Conservation (phyloP, 2,888 invertebrate species). For the Piscicola geometra region DNA sequence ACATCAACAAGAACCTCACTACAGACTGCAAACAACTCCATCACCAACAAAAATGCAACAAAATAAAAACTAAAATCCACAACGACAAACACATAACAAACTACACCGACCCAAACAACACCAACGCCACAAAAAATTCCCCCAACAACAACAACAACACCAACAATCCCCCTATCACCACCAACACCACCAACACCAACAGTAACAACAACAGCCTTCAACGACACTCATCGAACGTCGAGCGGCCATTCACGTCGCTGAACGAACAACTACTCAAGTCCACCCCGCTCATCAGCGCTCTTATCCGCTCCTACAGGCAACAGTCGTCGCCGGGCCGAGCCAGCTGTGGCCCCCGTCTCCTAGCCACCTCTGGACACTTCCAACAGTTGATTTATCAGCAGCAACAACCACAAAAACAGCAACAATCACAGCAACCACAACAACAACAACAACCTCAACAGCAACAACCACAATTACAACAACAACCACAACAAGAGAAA, state of each 20-base stretch:
- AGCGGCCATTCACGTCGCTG: neutral
- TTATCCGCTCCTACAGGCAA: neutral
- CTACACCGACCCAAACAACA: neutral
- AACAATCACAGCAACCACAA: too few species aligned
- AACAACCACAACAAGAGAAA: too few species aligned
- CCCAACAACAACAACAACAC: neutral
- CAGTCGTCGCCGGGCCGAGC: neutral
- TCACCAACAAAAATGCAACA: too few species aligned
- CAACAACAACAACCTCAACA: too few species aligned
- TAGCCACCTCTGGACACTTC: neutral
- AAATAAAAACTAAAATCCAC: too few species aligned
- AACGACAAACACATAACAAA: neutral
- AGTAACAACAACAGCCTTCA: slow-evolving; percentile 7
- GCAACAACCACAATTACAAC: too few species aligned
- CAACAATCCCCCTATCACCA: neutral
- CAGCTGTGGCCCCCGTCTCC: slow-evolving; percentile 1
- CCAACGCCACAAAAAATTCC: neutral
- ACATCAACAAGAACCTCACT: too few species aligned
- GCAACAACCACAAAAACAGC: too few species aligned
- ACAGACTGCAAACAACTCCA: too few species aligned
- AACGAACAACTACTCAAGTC: slow-evolving; percentile 13
- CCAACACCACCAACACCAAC: neutral
- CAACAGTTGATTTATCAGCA: neutral
- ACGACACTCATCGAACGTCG: neutral
- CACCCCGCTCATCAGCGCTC: slow-evolving; percentile 6